Conservation (phyloP, 2,797 vertebrate species). For the Lithobates pipiens region DNA sequence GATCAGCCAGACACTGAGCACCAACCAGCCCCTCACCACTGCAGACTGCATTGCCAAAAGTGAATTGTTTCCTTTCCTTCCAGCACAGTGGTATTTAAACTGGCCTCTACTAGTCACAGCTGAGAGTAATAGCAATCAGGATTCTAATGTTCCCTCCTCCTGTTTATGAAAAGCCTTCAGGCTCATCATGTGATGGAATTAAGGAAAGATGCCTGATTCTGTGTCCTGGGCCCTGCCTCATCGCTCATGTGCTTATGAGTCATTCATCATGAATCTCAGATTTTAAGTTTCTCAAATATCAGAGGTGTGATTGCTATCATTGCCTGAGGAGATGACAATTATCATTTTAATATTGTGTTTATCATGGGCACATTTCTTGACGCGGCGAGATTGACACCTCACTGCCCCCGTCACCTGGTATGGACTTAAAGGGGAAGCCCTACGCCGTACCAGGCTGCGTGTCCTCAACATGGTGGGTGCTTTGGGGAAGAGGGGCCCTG, state of each 20-base stretch:
- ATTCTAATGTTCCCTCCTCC: slow-evolving; percentile 42
- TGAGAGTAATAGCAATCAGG: slow-evolving; percentile 13
- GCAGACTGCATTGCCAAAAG: slow-evolving; percentile 72
- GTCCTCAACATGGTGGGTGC: too few relatives aligned
- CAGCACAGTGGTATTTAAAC: slow-evolving; percentile 27
- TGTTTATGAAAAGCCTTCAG: slow-evolving; percentile 71
- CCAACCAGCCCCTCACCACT: not conserved
- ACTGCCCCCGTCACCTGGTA: too few relatives aligned
- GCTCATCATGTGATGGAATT: slow-evolving; percentile 89
- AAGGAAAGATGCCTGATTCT: slow-evolving; percentile 84
- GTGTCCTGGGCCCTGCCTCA: slow-evolving; percentile 70
- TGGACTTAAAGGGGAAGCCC: too few relatives aligned
- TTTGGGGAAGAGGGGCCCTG: too few relatives aligned
- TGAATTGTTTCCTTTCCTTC: not conserved
- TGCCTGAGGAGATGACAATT: not conserved
- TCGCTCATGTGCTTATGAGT: slow-evolving; percentile 82
- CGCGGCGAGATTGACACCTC: too few relatives aligned
- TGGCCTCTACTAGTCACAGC: slow-evolving; percentile 17
- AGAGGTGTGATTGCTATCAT: not conserved
- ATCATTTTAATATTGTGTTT: not conserved
- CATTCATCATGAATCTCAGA: slow-evolving; percentile 64
- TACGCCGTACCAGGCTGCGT: too few relatives aligned
- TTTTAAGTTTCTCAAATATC: not conserved
- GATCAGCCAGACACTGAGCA: slow-evolving; percentile 69
- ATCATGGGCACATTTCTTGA: not conserved